Conservation (phyloP, 2,113 vertebrate genomes). For the Osmerus eperlanus region DNA sequence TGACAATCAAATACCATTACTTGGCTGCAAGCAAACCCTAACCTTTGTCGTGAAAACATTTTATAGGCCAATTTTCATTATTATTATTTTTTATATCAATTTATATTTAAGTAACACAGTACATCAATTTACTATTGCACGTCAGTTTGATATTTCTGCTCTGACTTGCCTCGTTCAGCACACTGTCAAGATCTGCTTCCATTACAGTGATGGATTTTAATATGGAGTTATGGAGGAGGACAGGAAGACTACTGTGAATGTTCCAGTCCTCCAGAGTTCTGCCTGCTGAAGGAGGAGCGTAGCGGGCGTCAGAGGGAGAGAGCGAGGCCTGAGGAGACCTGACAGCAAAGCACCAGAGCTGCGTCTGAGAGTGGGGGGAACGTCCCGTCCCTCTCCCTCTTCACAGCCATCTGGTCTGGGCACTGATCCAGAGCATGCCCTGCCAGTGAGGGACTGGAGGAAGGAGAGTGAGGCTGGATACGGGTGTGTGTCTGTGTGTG, state of each 20-base stretch:
- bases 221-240: background rate
- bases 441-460: background rate
- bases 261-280: background rate
- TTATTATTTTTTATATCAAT: no score
- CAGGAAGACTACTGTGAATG: background rate
- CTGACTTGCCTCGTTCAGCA: background rate
- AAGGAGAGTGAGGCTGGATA: background rate
- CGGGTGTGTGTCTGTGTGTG: background rate
- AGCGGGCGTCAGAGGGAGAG: background rate
- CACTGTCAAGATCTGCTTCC: background rate
- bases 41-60: no score
- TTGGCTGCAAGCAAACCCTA: no score
- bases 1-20: no score
- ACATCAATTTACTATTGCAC: no score
- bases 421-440: slow-evolving; percentile 8
- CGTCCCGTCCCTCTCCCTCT: background rate
- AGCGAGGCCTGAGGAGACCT: background rate
- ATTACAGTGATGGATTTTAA: background rate
- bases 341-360: slow-evolving; percentile 3
- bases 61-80: no score
- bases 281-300: background rate
- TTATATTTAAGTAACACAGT: no score
- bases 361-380: background rate
- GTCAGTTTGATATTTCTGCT: no score
- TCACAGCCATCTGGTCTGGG: slow-evolving; percentile 2